Evolutionary conservation across 1,140 invertebrate species (phyloP).

Genomic region (Drosophila aff.): DNA sequence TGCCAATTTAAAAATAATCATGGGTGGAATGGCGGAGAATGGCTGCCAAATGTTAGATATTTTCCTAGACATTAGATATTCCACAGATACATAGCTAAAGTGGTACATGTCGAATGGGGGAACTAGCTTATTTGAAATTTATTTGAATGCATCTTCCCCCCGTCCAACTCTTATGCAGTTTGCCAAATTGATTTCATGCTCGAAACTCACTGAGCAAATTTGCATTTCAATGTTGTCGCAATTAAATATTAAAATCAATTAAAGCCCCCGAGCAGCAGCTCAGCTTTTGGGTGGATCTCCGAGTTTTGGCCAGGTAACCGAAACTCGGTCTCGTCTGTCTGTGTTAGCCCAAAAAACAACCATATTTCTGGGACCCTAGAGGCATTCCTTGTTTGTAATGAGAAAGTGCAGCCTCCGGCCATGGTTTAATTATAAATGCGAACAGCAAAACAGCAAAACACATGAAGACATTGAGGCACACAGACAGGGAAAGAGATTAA

Average conservation of each 20-base stretch:
- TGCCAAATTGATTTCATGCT: constrained; percentile 67
- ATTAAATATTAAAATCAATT: constrained; percentile 83
- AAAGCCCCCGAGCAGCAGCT: constrained; percentile 40
- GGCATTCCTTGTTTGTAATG: constrained; percentile 38
- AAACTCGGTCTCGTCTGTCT: constrained; percentile 10
- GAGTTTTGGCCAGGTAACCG: constrained; percentile 19
- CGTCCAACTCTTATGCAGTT: constrained; percentile 26
- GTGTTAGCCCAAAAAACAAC: constrained; percentile 17
- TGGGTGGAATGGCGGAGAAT: neutral
- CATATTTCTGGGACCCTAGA: constrained; percentile 19
- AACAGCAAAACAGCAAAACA: constrained; percentile 41
- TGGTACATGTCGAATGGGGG: neutral
- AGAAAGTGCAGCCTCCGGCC: constrained; percentile 53
- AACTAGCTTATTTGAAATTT: constrained; percentile 23
- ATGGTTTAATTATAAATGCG: constrained; percentile 63
- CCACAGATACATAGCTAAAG: neutral
- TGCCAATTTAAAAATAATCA: constrained; percentile 49
- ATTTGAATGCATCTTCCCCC: constrained; percentile 14
- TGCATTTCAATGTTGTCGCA: constrained; percentile 67
- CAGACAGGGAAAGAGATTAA: constrained; percentile 22
- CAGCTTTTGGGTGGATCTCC: neutral
- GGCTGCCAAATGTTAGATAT: neutral
- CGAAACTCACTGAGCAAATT: constrained; percentile 54
- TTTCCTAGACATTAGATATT: neutral
- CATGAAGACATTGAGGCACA: constrained; percentile 11